Evolutionary conservation across 2,113 vertebrate genomes (phyloP), one percentile per base, ranked within the genome.

Genomic region (Seriola rivoliana): DNA sequence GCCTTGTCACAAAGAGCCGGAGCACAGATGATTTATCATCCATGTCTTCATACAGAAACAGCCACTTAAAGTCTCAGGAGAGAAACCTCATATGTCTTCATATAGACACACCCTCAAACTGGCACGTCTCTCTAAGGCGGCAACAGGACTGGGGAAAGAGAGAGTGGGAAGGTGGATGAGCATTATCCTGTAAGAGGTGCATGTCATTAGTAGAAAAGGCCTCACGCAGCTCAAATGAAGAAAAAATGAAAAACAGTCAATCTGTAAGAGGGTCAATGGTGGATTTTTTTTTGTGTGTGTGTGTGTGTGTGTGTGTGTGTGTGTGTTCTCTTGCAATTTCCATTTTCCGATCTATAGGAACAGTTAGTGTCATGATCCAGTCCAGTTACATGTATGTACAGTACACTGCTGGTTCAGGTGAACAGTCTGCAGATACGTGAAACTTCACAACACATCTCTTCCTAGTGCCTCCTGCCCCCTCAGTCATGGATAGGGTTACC

Each of bases 21-120:
- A 63, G 69, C 66, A 34, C 34, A 78, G 70, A 69, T 86, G 62
- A 91, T 91, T 88, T 80, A 90, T 92, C 82, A 75, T 73, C 86
- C 62, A 10, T 73, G 75, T 79, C 80, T 55, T 13, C 36, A 84
- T 85, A 65, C 78, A 92, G 71, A 85, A 80, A 80, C 81, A 63
- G 44, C 67, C 71, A 78, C 80, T 84, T 80, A 75, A 78, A 78
- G 71, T 78, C 83, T 57, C 78, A 36, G 68, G 60, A 17, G 80
- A 59, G 29, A 48, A 75, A 16, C 23, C 44, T 75, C 80, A 68
- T 54, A 52, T 66, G 73, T 89, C 82, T 89, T 80, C 82, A 82
- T 85, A 60, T 36, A 72, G 72, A 71, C 57, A 25, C 44, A 82
- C 21, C 50, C 42, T 72, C 17, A 52, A 21, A 25, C 65, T 40